Percentiles rank a stretch among this genome's conserved stretches.
phyloP scores from a whole-genome alignment of 2,113 vertebrate species.

The Furnarius figulus region DNA sequence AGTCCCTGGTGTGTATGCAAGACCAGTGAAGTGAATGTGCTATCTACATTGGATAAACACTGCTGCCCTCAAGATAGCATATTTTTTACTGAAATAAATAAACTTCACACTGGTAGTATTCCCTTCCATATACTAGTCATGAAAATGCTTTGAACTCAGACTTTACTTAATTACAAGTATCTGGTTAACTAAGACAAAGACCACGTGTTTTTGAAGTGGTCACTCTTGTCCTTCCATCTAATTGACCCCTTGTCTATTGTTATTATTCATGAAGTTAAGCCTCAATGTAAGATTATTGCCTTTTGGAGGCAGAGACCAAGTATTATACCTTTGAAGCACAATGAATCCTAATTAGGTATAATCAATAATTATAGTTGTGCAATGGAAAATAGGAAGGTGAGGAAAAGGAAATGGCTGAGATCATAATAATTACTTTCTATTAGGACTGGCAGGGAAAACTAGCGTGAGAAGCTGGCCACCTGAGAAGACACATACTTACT shows the following conservation, averaged over 20 bases:
- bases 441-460: neutral
- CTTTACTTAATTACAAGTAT: neutral
- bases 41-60: neutral
- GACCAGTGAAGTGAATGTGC: rapidly evolving
- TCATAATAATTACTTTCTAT: constrained; percentile 1
- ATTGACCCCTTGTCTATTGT: neutral
- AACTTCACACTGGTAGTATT: neutral
- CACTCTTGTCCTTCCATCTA: neutral
- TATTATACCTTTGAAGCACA: constrained; percentile 40
- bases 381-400: constrained; percentile 53
- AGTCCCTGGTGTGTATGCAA: neutral
- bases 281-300: neutral
- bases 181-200: neutral
- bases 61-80: neutral
- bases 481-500: neutral
- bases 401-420: constrained; percentile 40
- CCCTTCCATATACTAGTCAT: neutral
- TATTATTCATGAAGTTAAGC: neutral
- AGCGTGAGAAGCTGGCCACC: neutral
- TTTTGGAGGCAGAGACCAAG: neutral
- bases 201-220: neutral
- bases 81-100: neutral
- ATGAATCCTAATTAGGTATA: constrained; percentile 35
- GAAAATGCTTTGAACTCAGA: neutral
- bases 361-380: constrained; percentile 52